Percentiles rank a stretch among this genome's conserved stretches.
phyloP scores from a whole-genome alignment of 2,113 vertebrate species.

The Pitta sordida region DNA sequence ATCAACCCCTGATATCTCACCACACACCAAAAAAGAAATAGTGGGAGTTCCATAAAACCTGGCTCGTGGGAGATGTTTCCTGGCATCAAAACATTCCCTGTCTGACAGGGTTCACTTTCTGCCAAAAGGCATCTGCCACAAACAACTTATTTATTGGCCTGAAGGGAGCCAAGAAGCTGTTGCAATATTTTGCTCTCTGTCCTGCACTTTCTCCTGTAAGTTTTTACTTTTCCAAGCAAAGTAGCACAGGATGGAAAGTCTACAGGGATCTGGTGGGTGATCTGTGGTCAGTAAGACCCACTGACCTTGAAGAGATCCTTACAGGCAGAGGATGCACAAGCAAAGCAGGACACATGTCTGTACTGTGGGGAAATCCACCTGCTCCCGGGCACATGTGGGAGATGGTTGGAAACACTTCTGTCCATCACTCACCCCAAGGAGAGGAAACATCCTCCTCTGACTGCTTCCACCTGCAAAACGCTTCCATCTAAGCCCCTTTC shows the following conservation, averaged over 20 bases:
- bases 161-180: neutral
- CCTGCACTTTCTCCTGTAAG: neutral
- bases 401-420: fast-evolving
- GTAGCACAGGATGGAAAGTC: neutral
- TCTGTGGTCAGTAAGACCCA: neutral
- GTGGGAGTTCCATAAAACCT: neutral
- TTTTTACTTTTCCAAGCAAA: neutral
- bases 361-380: neutral
- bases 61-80: neutral
- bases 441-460: neutral
- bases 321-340: neutral
- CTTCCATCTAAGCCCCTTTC: neutral
- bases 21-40: neutral
- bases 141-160: neutral
- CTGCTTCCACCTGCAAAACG: neutral
- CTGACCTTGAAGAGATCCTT: neutral
- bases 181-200: neutral
- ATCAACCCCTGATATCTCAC: neutral
- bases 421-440: neutral
- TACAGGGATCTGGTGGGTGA: neutral
- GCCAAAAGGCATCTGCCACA: neutral
- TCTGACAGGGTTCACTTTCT: neutral
- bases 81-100: neutral
- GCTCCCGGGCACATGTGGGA: neutral
- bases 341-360: neutral